Base-by-base conservation (phyloP, 1,140 invertebrate species). In the Vanessa atalanta region DNA sequence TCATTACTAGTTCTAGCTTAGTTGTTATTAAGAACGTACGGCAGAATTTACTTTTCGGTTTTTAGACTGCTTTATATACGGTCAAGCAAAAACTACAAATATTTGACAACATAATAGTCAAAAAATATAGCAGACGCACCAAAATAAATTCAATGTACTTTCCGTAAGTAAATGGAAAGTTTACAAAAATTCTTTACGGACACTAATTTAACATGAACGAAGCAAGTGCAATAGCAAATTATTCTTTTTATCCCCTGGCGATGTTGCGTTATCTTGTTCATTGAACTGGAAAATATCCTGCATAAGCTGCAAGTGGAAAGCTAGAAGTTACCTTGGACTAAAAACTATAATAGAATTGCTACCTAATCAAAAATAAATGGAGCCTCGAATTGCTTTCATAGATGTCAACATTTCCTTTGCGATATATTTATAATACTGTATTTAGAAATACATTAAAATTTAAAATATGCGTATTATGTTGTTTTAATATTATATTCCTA, bases 241-340 rank as follows among this genome's bases (percentile, higher is more conserved):
- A 61, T 67, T 63, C 47, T 73, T 73, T 61, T 67, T 73, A 73
- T 73, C 51, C 55, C 47, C 51, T 43, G 65, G 69, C 69, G 71
- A 71, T 72, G 71, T 71, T 65, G 60, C 68, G 75, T 79, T 76
- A 76, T 76, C 74, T 65, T 26, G 68, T 64, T 73, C 74, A 76
- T 70, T 79, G 77, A 69, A 57, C 72, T 50, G 77, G 71, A 73
- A 76, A 76, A 79, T 79, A 76, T 79, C 69, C 69, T 57, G 72
- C 72, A 73, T 73, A 57, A 67, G 64, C 55, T 61, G 71, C 53
- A 73, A 50, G 55, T 26, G 65, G 53, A 61, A 73, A 73, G 31
- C 43, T 73, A 43, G 65, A 48, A 47, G 15, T 14, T n/a, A 15
- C 15, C 67, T 57, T 23, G 16, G 16, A 57, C 20, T 14, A 57